Evolutionary conservation across 2,888 invertebrate genomes (phyloP), one percentile per base, ranked within the genome.

Genomic region (Lithophane semibrunnea): DNA sequence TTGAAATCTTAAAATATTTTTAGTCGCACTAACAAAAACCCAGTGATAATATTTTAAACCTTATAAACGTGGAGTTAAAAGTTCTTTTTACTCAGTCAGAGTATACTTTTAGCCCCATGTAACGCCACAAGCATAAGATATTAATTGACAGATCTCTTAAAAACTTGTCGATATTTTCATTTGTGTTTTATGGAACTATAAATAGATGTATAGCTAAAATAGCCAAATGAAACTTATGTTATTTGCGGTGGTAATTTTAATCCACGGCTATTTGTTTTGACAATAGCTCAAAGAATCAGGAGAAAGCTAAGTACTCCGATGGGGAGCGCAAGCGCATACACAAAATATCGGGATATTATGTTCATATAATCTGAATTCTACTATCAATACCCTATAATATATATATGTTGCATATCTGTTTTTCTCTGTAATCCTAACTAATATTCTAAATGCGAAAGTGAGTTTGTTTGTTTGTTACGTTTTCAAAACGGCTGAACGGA

Each of bases 81-180:
- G 44, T 76, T 64, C 0, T 21, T 73, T 77, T 78, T 64, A 79
- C 44, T 70, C 37, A 3, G 2, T 56, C 21, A 16, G 16, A 60
- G 44, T 65, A 60, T 65, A 49, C 24, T 72, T 76, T 70, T 74
- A 58, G 58, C 24, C 18, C 47, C 44, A 12, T n/a, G 65, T 47
- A 56, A 42, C 47, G 60, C 77, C 29, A 64, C 77, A 64, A 70
- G 67, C 21, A 42, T 68, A 61, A 2, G 49, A 77, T 80, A 82
- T 77, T 75, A 77, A 64, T 24, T 72, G 58, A 76, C 64, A 83
- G 88, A 87, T 86, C 83, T 85, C 83, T 29, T 58, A 37, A 72
- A 52, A 70, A 75, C 63, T 72, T 74, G 65, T 72, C 7, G 21
- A 68, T 75, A 72, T 76, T 64, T 76, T 71, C 60, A 64, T 68